Conservation (phyloP, 2,113 vertebrate genomes). For the Dipodomys ordii region DNA sequence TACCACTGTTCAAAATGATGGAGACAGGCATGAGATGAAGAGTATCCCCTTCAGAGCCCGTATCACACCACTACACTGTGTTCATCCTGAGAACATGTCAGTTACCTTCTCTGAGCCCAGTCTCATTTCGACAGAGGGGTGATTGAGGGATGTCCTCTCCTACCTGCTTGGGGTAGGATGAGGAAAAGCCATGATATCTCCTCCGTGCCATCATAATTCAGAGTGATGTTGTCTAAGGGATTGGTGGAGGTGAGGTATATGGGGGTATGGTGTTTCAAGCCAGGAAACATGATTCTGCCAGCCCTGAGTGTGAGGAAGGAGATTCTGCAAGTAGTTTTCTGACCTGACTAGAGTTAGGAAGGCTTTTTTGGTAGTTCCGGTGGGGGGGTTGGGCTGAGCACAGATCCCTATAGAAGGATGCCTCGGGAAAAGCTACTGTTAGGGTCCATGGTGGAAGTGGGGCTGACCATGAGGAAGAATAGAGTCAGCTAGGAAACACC, state of each 20-base stretch:
- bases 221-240: background rate
- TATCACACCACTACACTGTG: background rate
- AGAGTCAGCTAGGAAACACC: background rate
- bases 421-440: background rate
- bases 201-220: background rate
- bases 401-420: background rate
- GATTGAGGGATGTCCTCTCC: background rate
- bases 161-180: background rate
- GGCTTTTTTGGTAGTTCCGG: background rate
- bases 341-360: background rate
- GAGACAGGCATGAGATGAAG: background rate
- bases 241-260: background rate
- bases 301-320: background rate
- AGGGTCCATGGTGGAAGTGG: rapidly evolving
- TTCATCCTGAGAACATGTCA: background rate
- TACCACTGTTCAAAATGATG: no score
- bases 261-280: background rate
- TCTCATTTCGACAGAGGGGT: background rate
- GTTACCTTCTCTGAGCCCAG: background rate
- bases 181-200: background rate
- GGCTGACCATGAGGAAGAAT: no score
- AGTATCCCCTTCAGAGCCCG: background rate
- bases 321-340: background rate
- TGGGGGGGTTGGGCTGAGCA: no score
- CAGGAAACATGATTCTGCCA: background rate